Evolutionary conservation across 2,888 invertebrate genomes (phyloP).

Genomic region (Orchesellides sinensis): DNA sequence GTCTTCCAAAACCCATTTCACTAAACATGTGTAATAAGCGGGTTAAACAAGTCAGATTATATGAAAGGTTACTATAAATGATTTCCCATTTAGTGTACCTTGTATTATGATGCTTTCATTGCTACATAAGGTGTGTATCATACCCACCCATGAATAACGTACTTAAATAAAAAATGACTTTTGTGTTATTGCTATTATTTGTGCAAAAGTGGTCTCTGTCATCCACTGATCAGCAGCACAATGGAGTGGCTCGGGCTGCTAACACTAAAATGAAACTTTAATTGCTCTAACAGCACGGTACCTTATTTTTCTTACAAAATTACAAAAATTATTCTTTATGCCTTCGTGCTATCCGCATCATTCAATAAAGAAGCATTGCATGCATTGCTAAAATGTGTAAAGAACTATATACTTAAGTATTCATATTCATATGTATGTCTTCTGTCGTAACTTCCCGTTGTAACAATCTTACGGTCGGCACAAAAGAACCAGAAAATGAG

Average conservation of each 20-base stretch:
- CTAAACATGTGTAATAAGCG: no score
- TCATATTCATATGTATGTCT: no score
- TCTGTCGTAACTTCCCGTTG: not conserved
- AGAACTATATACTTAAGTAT: no score
- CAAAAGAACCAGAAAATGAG: not conserved
- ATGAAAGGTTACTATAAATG: no score
- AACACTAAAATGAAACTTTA: constrained; percentile 25
- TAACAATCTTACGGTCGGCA: not conserved
- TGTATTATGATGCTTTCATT: no score
- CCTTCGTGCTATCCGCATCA: not conserved
- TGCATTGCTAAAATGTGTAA: not conserved
- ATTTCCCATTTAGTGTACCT: no score
- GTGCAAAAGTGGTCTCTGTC: not conserved
- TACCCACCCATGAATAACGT: no score
- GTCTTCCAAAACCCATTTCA: no score
- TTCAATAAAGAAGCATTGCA: not conserved
- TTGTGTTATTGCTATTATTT: not conserved
- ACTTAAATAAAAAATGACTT: no score
- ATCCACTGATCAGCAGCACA: not conserved
- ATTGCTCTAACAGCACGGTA: constrained; percentile 32
- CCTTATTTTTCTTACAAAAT: constrained; percentile 9
- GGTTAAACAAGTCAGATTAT: no score
- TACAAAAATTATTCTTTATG: not conserved
- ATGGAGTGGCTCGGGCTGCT: no score
- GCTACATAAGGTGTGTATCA: no score